Percentiles rank a stretch among this genome's conserved stretches.
Conservation (phyloP, 2,797 vertebrate species). For the Triplophysa yarkandensis region DNA sequence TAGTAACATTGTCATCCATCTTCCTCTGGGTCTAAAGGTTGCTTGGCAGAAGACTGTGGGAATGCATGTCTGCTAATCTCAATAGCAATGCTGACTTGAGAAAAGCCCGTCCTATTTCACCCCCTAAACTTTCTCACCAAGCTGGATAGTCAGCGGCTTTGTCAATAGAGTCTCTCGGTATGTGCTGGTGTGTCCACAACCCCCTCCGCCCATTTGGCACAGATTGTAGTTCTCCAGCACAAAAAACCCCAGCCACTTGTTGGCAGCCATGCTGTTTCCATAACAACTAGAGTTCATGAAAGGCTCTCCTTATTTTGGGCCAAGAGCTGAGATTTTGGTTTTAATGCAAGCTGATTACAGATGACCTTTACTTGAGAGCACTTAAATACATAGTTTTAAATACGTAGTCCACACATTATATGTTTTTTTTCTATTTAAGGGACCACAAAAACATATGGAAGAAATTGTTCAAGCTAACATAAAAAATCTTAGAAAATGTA, state of each 20-base stretch:
- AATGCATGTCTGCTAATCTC: constrained; percentile 46
- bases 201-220: constrained; percentile 35
- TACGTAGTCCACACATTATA: no score
- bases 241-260: constrained; percentile 37
- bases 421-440: no score
- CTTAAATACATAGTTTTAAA: background rate
- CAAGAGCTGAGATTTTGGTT: constrained; percentile 27
- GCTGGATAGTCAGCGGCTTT: constrained; percentile 41
- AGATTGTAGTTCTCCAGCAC: constrained; percentile 12
- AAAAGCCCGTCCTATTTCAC: constrained; percentile 55
- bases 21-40: constrained; percentile 52
- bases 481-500: no score
- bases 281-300: constrained; percentile 26
- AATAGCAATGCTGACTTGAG: constrained; percentile 45
- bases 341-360: constrained; percentile 14
- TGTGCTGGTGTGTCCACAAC: constrained; percentile 28
- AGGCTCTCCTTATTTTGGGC: constrained; percentile 18
- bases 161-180: constrained; percentile 30
- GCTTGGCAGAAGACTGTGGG: constrained; percentile 63
- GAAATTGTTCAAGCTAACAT: no score
- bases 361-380: constrained; percentile 10
- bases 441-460: no score
- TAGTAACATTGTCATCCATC: constrained; percentile 77
- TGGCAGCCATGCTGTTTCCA: constrained; percentile 34
- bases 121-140: constrained; percentile 57